Evolutionary conservation across 2,113 vertebrate species (phyloP), one percentile per base, ranked within the genome.

Genomic region (Epinephelus moara): DNA sequence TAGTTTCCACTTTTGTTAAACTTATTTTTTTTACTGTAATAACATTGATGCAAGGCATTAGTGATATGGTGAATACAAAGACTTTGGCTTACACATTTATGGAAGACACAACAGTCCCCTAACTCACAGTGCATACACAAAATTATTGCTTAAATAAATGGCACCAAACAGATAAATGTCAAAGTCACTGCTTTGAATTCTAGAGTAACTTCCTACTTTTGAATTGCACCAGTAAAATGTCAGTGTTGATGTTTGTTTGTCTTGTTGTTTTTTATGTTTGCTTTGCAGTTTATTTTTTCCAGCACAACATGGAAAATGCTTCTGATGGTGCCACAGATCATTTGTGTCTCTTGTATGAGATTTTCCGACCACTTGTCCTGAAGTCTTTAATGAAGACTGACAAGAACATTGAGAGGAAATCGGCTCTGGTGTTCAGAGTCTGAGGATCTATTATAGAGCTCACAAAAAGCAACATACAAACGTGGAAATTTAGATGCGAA

Each of bases 321-420:
- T 0, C 17, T 17, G 56, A 23, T 23, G 9, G 5, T n/a, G 62
- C 12, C 63, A 14, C 25, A 15, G 45, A 15, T 52, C 0, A 53
- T 19, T 45, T 0, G 18, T 15, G 37, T 62, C n/a, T 55, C 9
- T 33, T 80, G 37, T 59, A n/a, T 27, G 49, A 50, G 12, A 71
- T 56, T 49, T 60, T 69, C n/a, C 5, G 30, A 10, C 71, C 40
- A 13, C 56, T 52, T 40, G 40, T 45, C 7, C 63, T 67, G 21
- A 37, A 15, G 21, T 40, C 74, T 25, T 74, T 83, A 85, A 90
- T 89, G 67, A 72, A 72, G 70, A 45, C 33, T 88, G 80, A 78
- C 84, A 72, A 4, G 68, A 71, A 50, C 75, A 27, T 85, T 72
- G 70, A 75, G 25, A 75, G 56, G 62, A 75, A 85, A 85, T 89